Base-by-base conservation (phyloP, 2,888 invertebrate genomes). In the Epirrita christyi region DNA sequence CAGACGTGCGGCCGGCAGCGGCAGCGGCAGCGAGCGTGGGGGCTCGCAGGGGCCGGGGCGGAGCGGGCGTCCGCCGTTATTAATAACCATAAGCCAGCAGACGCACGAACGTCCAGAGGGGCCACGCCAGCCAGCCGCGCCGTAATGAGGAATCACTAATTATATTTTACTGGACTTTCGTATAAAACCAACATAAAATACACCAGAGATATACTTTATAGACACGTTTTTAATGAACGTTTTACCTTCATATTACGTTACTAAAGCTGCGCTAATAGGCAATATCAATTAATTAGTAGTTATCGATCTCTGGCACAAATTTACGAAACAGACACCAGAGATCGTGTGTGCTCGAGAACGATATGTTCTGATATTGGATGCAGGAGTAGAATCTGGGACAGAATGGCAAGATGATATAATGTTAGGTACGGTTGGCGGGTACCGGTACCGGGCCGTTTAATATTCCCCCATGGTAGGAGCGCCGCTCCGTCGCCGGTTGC, bases 81-180 rank as follows among this genome's bases (percentile, higher is more conserved):
- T 92, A 92, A 92, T 92, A 91, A 92, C 92, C 91, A 92, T 92
- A 92, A 91, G 92, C 91, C 88, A 81, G 87, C 87, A 90, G 91
- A 92, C 90, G 91, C 90, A 92, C 89, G 91, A 90, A 90, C 89
- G 90, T 90, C 90, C 91, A 91, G 91, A 91, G 91, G 89, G 91
- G 91, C 89, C 91, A 79, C 71, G 80, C 81, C 71, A 80, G 83
- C 85, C 51, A 13, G 44, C 44, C 85, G 85, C 84, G 83, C 88
- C 76, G 84, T 92, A 92, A 92, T 92, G 90, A 92, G 88, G 89
- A 92, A 90, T 91, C 91, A 86, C 91, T 92, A 91, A 92, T 91
- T 91, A 90, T 90, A 90, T 91, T 92, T 90, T 90, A 90, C 89
- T 86, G 88, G 88, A 90, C 90, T 90, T 77, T 76, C 82, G 76